Evolutionary conservation across 2,113 vertebrate genomes (phyloP).

Genomic region (Oceanodroma tethys): DNA sequence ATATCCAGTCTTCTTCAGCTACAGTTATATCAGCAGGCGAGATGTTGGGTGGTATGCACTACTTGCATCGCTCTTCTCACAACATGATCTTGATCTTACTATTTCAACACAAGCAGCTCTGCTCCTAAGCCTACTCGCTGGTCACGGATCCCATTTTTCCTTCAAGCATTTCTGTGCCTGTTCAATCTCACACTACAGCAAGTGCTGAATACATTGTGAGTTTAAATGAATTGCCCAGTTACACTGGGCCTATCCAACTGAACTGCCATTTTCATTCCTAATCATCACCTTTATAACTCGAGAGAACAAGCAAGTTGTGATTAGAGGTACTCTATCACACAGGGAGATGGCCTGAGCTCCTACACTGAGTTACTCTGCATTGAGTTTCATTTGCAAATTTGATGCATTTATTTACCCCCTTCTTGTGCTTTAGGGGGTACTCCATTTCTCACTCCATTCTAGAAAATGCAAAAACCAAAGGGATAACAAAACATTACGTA

Average conservation of each 20-base stretch:
- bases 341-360: background rate
- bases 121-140: background rate
- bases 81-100: background rate
- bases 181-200: background rate
- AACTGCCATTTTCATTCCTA: background rate
- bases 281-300: background rate
- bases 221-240: background rate
- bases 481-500: background rate
- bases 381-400: background rate
- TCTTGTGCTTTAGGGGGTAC: background rate
- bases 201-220: too few relatives aligned
- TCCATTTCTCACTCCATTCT: background rate
- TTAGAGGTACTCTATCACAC: background rate
- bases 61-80: background rate
- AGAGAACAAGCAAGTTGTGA: background rate
- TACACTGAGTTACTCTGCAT: background rate
- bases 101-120: background rate
- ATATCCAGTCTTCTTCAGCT: background rate
- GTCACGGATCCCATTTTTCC: background rate
- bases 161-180: background rate
- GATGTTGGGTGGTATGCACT: background rate
- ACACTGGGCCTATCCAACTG: background rate
- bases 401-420: background rate
- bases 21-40: fast-evolving
- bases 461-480: background rate